Base-by-base conservation (phyloP, 2,797 vertebrate species). In the Phrynocephalus forsythii region DNA sequence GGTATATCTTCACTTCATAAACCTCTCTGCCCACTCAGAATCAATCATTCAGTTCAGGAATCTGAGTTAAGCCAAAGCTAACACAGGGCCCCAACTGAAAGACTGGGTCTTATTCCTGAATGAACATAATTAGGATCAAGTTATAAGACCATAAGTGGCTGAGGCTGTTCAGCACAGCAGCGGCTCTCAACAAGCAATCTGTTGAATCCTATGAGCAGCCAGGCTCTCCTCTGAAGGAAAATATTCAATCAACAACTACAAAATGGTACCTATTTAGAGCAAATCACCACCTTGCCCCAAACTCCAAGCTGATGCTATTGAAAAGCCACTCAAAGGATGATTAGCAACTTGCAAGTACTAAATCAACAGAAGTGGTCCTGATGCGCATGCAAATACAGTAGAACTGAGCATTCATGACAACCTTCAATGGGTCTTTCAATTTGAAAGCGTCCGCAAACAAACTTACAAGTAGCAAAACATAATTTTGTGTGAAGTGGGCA, bases 321-420 rank as follows among this genome's bases (percentile, higher is more conserved):
- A 5, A 85, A 75, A 91, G 68, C 0, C 0, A 3, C 38, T 72
- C 24, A 15, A 78, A 85, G 38, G 56, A 20, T 28, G 16, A 22
- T 72, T 30, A 50, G 33, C 33, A 33, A 33, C 33, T 33, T 33
- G 67, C 69, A 26, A 28, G 78, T 52, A 67, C 75, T 84, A 89
- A 44, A 69, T 63, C 89, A 84, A 6, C 66, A 71, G 2, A 87
- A 78, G 78, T 18, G 24, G 9, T 72, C 79, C 84, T 86, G 83
- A 71, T 72, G 18, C 22, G 3, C 1, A 48, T 10, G 44, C 16
- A 56, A 72, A 83, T 16, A 26, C 33, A 33, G 33, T 33, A 33
- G 33, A 67, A 82, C 44, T 22, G 9, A 87, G 90, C 86, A 88
- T 85, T 78, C 2, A 2, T 10, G 7, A 11, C 48, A 56, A n/a